phyloP scores from a whole-genome alignment of 2,797 vertebrate genomes.

The Holocentrus rufus region DNA sequence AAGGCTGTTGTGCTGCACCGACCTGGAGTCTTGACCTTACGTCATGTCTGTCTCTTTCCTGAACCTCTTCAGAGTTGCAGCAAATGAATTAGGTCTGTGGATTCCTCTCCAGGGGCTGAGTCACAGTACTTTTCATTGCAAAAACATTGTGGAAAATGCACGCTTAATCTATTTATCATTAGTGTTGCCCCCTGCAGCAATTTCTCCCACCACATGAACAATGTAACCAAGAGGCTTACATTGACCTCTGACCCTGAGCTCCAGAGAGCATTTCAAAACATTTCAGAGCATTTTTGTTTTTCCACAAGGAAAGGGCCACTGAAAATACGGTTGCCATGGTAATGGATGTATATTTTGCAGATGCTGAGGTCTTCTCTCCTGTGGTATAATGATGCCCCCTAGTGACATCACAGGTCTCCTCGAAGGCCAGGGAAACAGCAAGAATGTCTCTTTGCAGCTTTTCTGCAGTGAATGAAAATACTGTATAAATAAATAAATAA shows the following conservation, averaged over 20 bases:
- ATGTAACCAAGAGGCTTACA: neutral
- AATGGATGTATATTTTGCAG: slow-evolving; percentile 61
- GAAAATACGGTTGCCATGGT: slow-evolving; percentile 69
- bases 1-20: slow-evolving; percentile 50
- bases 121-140: neutral
- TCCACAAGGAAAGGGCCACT: slow-evolving; percentile 13
- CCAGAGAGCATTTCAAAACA: slow-evolving; percentile 17
- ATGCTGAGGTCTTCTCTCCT: slow-evolving; percentile 44
- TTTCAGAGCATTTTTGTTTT: slow-evolving; percentile 12
- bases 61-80: slow-evolving; percentile 21
- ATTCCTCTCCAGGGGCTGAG: slow-evolving; percentile 21
- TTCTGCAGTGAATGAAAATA: neutral
- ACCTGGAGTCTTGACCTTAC: slow-evolving; percentile 67
- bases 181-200: neutral
- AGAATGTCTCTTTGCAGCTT: slow-evolving; percentile 26
- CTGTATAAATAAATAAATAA: no score
- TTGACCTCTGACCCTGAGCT: slow-evolving; percentile 29
- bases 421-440: slow-evolving; percentile 32
- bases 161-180: neutral
- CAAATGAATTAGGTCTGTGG: slow-evolving; percentile 30
- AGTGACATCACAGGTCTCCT: slow-evolving; percentile 68
- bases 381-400: slow-evolving; percentile 80
- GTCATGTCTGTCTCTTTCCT: slow-evolving; percentile 40
- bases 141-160: neutral
- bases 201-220: slow-evolving; percentile 10